Base-by-base conservation (phyloP, 1,140 invertebrate genomes). In the Leptinotarsa defecta region DNA sequence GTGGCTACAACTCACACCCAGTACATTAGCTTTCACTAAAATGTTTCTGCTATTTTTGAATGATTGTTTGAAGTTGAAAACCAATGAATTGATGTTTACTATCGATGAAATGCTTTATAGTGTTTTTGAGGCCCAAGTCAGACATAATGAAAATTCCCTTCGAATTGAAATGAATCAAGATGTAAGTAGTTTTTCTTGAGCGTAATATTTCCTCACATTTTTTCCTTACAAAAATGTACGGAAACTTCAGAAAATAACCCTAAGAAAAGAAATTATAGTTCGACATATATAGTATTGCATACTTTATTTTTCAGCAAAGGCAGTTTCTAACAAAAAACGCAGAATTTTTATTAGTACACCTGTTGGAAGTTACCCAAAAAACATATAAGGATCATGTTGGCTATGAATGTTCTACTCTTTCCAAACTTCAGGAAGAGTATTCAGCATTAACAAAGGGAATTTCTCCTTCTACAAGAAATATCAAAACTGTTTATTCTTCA, bases 11-110 rank as follows among this genome's bases (percentile, higher is more conserved):
- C 83, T 95, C 72, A 94, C 93, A 0, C 86, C 86, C 77, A 94
- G 92, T 81, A 93, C 91, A 13, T 82, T 93, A 17, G 87, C 91
- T 57, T 95, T 95, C 84, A 89, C 90, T 15, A 93, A 91, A 84
- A 84, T 91, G 17, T 93, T 90, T 79, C 80, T 94, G 13, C 87
- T 88, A 27, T 86, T 94, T 61, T 80, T 93, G 4, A 89, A 92
- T 61, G 93, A 94, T 83, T 89, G 93, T 76, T 82, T 94, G 68
- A 90, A 90, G 73, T 84, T 95, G 8, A 87, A 89, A 79, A 91
- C 89, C 1, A 87, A 88, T 2, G 91, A 94, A 82, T 86, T 92
- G 65, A 86, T 92, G 72, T 83, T 87, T 67, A 86, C 90, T 2
- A 90, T 94, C 49, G 91, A 91, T 73, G 87, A 89, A 49, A 88